Percentiles rank a stretch among this genome's conserved stretches.
These are phyloP conservation scores for Dasypolia templi DNA, from an alignment of 2,888 invertebrate species.

Conservation along the genomic window DNA sequence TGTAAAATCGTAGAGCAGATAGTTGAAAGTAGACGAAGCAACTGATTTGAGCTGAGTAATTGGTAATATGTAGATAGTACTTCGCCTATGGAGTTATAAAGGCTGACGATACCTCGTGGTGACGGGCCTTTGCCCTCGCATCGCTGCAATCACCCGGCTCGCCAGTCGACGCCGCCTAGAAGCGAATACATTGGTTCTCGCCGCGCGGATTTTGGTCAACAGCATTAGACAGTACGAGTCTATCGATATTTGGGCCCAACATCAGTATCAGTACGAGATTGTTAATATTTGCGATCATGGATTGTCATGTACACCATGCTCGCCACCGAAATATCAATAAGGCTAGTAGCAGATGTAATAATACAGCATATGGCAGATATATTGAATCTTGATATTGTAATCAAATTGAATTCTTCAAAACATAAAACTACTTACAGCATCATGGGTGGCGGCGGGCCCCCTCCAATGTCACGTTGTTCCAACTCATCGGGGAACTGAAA, in stretches of 20 bases:
- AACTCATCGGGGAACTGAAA: constrained; percentile 83
- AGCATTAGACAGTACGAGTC: constrained; percentile 55
- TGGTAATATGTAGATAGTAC: constrained; percentile 64
- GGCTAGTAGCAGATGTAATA: constrained; percentile 49
- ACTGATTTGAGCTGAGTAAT: constrained; percentile 72
- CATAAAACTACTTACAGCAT: constrained; percentile 75
- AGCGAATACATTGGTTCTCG: constrained; percentile 62
- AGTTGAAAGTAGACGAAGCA: constrained; percentile 55
- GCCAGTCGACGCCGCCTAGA: constrained; percentile 58
- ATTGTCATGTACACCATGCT: constrained; percentile 31
- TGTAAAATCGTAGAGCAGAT: constrained; percentile 37
- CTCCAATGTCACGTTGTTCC: constrained; percentile 76
- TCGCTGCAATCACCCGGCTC: constrained; percentile 62
- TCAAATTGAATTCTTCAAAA: constrained; percentile 21
- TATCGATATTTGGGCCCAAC: constrained; percentile 56
- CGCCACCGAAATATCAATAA: constrained; percentile 58
- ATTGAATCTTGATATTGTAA: constrained; percentile 36
- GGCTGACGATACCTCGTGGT: constrained; percentile 59
- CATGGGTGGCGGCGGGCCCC: constrained; percentile 70
- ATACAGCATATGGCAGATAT: constrained; percentile 22
- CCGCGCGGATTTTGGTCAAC: constrained; percentile 54
- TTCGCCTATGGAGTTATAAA: constrained; percentile 59
- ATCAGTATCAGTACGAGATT: constrained; percentile 23
- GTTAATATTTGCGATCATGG: constrained; percentile 36
- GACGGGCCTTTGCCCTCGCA: constrained; percentile 53